Base-by-base conservation (phyloP, 2,797 vertebrate species). In the Cossypha niveicapilla region DNA sequence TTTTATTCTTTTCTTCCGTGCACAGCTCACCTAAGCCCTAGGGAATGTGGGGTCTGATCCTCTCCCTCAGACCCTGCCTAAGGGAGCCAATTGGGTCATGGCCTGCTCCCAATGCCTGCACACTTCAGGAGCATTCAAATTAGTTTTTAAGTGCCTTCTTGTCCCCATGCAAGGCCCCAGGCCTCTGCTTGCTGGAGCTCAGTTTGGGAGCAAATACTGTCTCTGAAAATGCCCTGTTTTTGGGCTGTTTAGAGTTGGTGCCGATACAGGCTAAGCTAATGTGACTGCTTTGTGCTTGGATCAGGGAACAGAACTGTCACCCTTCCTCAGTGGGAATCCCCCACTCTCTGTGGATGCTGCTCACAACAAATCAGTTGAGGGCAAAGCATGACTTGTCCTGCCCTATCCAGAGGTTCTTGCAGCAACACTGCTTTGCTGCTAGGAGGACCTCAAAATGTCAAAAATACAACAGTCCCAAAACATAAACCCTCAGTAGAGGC, bases 21-120 rank as follows among this genome's bases (percentile, higher is more conserved):
- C 13, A 22, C 1, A 3, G 7, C 7, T 90, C 30, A 7, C 8
- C 23, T 32, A 42, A 86, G 19, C 13, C 44, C 7, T 27, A 7
- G 8, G 11, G 28, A 68, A 5, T 9, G 6, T 39, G 35, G 10
- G 24, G 5, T 66, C 32, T 67, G 47, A 11, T 27, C 16, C 18
- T 6, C 2, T 76, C 35, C 17, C 35, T 84, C 6, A 2, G 50
- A 28, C 28, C 0, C 0, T 42, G 23, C 18, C 11, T 0, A 2
- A 45, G 30, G 35, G 30, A 66, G 15, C 19, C 12, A 2, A n/a
- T 48, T 1, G 0, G 35, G 9, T 58, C n/a, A 16, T 4, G 0
- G 13, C 16, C 66, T 67, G 41, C 47, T 27, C 8, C 27, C 0
- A 1, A 16, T 60, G 45, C 54, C 13, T 60, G 34, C 22, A 37